A percentile compares a stretch with the other conserved stretches of the same genome.
Conservation (phyloP, 2,888 invertebrate genomes). For the Noctua fimbriata region DNA sequence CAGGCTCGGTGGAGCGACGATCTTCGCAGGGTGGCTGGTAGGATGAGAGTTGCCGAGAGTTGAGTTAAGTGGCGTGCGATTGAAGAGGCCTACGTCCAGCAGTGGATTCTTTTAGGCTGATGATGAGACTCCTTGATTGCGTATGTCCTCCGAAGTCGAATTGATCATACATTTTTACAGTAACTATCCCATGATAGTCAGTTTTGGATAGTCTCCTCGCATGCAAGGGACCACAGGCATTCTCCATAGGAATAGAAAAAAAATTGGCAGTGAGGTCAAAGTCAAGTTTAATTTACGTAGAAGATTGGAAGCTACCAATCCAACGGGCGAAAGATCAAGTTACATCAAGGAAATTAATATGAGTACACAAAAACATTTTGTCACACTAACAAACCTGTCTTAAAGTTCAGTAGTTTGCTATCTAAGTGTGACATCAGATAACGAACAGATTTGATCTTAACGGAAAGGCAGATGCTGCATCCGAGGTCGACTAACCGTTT, state of each 20-base stretch:
- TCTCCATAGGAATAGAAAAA: background rate
- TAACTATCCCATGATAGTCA: background rate
- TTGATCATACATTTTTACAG: background rate
- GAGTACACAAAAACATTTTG: background rate
- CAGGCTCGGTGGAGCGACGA: no score
- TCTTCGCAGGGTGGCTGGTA: no score
- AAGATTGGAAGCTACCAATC: background rate
- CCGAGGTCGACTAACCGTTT: constrained; percentile 25
- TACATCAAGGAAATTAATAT: background rate
- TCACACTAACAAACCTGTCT: background rate
- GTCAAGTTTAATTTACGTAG: background rate
- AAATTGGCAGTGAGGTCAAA: background rate
- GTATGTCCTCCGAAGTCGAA: background rate
- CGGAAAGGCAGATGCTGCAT: background rate
- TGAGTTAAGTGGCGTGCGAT: no score
- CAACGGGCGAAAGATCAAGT: background rate
- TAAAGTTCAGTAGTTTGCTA: constrained; percentile 19
- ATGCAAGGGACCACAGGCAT: no score
- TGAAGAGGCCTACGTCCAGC: no score
- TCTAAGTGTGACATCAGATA: constrained; percentile 19
- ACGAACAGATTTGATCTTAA: constrained; percentile 26
- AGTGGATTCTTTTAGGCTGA: no score
- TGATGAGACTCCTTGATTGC: background rate
- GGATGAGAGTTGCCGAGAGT: no score
- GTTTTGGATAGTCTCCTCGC: background rate